Percentiles rank a stretch among this genome's conserved stretches.
phyloP scores from a whole-genome alignment of 2,113 vertebrate species.

The Megaceryle torquata region DNA sequence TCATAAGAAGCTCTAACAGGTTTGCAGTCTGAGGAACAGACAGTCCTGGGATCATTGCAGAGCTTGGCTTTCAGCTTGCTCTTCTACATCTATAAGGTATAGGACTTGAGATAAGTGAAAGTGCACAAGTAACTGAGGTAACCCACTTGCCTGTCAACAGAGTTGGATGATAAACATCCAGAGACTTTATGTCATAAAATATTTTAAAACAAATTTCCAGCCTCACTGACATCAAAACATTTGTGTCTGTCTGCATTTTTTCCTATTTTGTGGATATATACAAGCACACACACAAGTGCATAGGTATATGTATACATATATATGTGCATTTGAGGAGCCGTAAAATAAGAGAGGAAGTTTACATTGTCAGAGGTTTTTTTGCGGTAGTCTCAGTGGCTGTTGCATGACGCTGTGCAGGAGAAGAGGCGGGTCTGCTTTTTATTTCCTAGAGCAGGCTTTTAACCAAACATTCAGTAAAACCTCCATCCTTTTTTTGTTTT shows the following conservation, averaged over 20 bases:
- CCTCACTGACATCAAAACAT: neutral
- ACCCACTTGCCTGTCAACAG: neutral
- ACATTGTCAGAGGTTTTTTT: neutral
- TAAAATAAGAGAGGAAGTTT: neutral
- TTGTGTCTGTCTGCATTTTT: neutral
- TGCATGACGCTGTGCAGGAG: neutral
- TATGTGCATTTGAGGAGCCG: neutral
- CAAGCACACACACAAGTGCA: neutral
- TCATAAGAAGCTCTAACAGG: neutral
- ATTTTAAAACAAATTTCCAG: neutral
- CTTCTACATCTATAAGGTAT: neutral
- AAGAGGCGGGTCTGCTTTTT: neutral
- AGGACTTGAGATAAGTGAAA: neutral
- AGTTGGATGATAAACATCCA: neutral
- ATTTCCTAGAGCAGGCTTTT: neutral
- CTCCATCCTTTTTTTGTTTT: neutral
- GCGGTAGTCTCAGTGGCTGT: neutral
- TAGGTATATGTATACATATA: neutral
- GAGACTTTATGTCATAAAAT: neutral
- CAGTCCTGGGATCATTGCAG: neutral
- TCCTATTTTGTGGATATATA: neutral
- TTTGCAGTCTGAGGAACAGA: neutral
- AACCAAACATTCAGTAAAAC: neutral
- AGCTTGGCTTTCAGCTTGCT: neutral
- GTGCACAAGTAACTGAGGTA: neutral